These are phyloP conservation scores for Enteromius viviparus DNA, from an alignment of 2,797 vertebrate species.

Conservation along the genomic window DNA sequence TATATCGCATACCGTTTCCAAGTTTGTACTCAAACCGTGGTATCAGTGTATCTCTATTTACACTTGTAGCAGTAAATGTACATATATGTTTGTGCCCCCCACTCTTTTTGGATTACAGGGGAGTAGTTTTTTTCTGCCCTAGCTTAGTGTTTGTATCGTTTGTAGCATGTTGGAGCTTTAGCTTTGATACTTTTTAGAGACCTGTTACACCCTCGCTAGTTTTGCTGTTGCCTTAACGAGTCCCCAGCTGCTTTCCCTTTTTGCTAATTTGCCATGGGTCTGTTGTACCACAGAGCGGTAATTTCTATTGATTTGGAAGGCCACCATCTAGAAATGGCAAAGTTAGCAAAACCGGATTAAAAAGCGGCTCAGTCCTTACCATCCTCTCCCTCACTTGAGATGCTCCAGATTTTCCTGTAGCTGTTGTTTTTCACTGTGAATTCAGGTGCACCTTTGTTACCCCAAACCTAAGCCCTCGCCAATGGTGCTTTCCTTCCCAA, in stretches of 20 bases:
- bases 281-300: not conserved
- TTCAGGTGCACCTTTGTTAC: conserved; percentile 54
- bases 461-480: conserved; percentile 41
- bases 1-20: conserved; percentile 64
- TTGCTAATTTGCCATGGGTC: conserved; percentile 16
- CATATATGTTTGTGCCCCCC: conserved; percentile 56
- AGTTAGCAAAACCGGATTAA: conserved; percentile 21
- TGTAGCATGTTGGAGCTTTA: conserved; percentile 42
- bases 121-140: conserved; percentile 53
- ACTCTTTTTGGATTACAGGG: conserved; percentile 66
- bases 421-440: conserved; percentile 48
- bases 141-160: conserved; percentile 46
- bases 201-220: conserved; percentile 49
- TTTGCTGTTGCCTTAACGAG: conserved; percentile 56
- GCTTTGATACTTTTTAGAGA: conserved; percentile 51
- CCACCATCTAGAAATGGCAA: conserved; percentile 1
- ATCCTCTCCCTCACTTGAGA: conserved; percentile 40
- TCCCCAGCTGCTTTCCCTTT: conserved; percentile 50
- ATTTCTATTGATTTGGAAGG: not conserved
- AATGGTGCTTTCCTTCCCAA: conserved; percentile 57
- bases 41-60: conserved; percentile 63
- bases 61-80: conserved; percentile 57
- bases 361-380: conserved; percentile 44
- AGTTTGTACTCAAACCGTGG: conserved; percentile 66
- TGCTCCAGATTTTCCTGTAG: conserved; percentile 44